phyloP scores from a whole-genome alignment of 2,113 vertebrate species.

The Pterocles gutturalis region DNA sequence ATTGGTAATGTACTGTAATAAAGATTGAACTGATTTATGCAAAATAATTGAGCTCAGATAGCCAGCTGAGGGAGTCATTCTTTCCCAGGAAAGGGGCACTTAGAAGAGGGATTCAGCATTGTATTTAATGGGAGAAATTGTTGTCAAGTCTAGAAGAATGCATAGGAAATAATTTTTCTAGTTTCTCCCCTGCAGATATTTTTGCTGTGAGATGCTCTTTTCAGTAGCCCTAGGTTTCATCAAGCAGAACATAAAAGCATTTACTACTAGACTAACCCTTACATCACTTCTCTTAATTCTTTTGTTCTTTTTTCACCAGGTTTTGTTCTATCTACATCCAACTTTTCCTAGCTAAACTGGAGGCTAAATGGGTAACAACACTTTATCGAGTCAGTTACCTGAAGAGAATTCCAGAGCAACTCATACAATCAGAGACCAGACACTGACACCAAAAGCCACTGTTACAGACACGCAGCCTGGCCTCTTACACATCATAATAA shows the following conservation, averaged over 20 bases:
- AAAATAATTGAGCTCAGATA: not conserved
- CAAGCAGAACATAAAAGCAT: not conserved
- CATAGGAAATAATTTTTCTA: not conserved
- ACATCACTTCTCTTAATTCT: not conserved
- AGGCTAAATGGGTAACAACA: not conserved
- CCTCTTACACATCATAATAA: not conserved
- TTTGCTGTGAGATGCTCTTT: not conserved
- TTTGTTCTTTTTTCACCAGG: not conserved
- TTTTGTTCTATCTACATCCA: not conserved
- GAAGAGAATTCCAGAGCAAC: not conserved
- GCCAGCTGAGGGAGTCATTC: not conserved
- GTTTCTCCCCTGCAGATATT: not conserved
- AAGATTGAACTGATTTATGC: not conserved
- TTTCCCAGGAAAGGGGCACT: not conserved
- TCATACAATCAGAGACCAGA: not conserved
- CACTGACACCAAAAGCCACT: not conserved
- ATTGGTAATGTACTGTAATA: not conserved
- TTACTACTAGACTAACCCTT: not conserved
- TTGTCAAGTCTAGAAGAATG: not conserved
- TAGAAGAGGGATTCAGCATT: not conserved
- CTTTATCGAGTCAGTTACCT: not conserved
- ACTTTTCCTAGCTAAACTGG: not conserved
- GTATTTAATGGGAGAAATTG: not conserved
- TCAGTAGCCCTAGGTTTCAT: not conserved
- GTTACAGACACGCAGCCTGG: not conserved